A percentile compares a stretch with the other conserved stretches of the same genome.
These are phyloP conservation scores for Papilio glaucus DNA, from an alignment of 1,140 invertebrate genomes.

Conservation along the genomic window DNA sequence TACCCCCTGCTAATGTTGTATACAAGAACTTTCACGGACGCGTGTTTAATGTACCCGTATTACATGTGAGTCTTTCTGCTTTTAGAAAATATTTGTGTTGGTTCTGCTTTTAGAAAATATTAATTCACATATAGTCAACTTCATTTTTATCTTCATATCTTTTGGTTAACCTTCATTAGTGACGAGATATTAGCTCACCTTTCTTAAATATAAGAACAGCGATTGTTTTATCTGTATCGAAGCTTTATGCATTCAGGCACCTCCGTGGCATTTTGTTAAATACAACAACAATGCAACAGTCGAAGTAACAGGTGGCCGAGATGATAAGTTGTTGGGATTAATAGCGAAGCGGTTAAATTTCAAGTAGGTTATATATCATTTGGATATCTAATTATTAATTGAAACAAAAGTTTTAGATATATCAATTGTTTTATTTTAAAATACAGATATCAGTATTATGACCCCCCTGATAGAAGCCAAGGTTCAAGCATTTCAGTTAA, in stretches of 20 bases:
- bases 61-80: slow-evolving; percentile 85
- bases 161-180: too few relatives aligned
- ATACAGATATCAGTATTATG: slow-evolving; percentile 86
- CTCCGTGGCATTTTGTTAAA: slow-evolving; percentile 88
- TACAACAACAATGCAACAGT: slow-evolving; percentile 85
- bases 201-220: too few relatives aligned
- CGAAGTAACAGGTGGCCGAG: slow-evolving; percentile 87
- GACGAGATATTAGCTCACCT: too few relatives aligned
- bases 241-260: slow-evolving; percentile 83
- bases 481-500: slow-evolving; percentile 85
- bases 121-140: too few relatives aligned
- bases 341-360: slow-evolving; percentile 87
- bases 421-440: slow-evolving; percentile 35
- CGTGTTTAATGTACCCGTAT: slow-evolving; percentile 86
- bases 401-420: slow-evolving; percentile 8
- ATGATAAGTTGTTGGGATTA: slow-evolving; percentile 86
- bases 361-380: slow-evolving; percentile 78
- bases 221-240: too few relatives aligned
- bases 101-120: too few relatives aligned
- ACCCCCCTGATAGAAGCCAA: slow-evolving; percentile 87
- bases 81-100: too few relatives aligned
- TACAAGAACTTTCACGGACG: slow-evolving; percentile 86
- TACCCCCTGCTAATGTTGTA: slow-evolving; percentile 84
- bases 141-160: too few relatives aligned
- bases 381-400: background rate